These are phyloP conservation scores for Zosterops lateralis DNA, from an alignment of 2,113 vertebrate species.

Conservation along the genomic window DNA sequence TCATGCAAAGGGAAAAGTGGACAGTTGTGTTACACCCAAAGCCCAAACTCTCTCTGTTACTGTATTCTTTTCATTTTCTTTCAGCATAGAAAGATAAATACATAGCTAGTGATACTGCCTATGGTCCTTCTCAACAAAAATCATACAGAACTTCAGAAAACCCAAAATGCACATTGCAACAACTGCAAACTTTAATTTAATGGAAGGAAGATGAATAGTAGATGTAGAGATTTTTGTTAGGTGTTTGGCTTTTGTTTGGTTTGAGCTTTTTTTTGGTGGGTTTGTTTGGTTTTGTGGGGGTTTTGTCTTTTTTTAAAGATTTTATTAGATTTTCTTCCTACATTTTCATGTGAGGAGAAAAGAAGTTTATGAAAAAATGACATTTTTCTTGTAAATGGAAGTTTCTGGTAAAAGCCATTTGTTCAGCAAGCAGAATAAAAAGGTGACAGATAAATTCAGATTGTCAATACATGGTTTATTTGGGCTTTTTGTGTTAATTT, in stretches of 20 bases:
- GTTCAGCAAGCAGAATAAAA: neutral
- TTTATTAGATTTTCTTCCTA: neutral
- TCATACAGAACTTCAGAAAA: too few relatives aligned
- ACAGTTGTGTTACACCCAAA: neutral
- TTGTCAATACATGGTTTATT: neutral
- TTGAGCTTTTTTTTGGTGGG: too few relatives aligned
- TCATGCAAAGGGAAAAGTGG: neutral
- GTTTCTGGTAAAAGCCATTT: neutral
- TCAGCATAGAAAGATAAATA: neutral
- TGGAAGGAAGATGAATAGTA: neutral
- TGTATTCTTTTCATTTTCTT: neutral
- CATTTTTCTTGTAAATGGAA: neutral
- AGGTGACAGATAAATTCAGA: neutral
- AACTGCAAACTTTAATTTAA: neutral
- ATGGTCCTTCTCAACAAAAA: too few relatives aligned
- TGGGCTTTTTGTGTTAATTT: neutral
- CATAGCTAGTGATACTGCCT: neutral
- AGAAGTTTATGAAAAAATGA: neutral
- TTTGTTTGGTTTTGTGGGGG: neutral
- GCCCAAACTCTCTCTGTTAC: neutral
- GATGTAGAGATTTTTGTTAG: neutral
- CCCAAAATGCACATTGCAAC: too few relatives aligned
- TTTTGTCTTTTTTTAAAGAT: neutral
- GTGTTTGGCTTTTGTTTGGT: neutral
- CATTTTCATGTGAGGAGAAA: neutral